Base-by-base conservation (phyloP, 2,113 vertebrate species). In the Taxidea taxus region DNA sequence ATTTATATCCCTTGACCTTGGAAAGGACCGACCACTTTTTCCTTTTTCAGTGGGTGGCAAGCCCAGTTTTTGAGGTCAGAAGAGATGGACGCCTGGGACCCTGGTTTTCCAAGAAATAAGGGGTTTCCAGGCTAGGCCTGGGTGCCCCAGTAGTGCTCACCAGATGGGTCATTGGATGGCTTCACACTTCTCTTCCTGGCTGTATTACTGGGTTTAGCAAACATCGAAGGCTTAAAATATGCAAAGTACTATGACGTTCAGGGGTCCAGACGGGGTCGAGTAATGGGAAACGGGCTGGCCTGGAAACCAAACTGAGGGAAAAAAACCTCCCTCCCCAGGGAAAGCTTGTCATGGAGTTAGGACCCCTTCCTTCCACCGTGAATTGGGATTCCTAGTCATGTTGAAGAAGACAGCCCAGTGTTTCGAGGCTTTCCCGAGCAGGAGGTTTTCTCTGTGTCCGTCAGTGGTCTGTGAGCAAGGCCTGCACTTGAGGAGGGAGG, bases 171-270 rank as follows among this genome's bases (percentile, higher is more conserved):
- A 4, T 20, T 72, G 47, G 21, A 62, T 80, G 42, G 66, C 25
- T 37, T 60, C 12, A 70, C 70, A 75, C 25, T 23, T 58, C 31
- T 42, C 83, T 84, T 87, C 80, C 68, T 20, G 6, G 44, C 56
- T 85, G 15, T 86, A 21, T 20, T 58, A 92, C 75, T 95, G 5
- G 37, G 20, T 42, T 92, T 62, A 94, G 83, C 74, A 68, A 44
- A 56, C 18, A 66, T 81, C 85, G 62, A 94, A 89, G 87, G 6
- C 75, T 95, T 93, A 91, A 92, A 86, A 56, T 74, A n/a, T 5
- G 42, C 74, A 80, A 34, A 85, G 18, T 44, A 37, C 47, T 4
- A 11, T 94, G 80, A n/a, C 2, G 3, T 29, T 78, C 56, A 39
- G 66, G 60, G 93, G 74, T 81, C 87, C 89, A 51, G 66, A 74